Percentiles rank a stretch among this genome's conserved stretches.
phyloP scores from a whole-genome alignment of 2,888 invertebrate genomes.

The Lasius fuliginosus region DNA sequence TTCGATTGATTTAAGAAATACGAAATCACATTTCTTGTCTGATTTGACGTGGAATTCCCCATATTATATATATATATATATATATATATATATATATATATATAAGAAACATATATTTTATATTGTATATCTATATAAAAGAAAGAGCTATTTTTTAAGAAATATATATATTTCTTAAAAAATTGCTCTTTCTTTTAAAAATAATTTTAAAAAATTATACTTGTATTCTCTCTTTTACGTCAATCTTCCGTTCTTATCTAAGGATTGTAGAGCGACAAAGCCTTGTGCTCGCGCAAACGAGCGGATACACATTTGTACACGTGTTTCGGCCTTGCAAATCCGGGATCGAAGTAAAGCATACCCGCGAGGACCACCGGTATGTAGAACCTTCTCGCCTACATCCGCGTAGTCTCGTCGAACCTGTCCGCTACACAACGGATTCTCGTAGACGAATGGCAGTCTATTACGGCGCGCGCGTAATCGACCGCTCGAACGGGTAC shows the following conservation, averaged over 20 bases:
- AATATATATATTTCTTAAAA: too few species aligned
- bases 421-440: slow-evolving; percentile 67
- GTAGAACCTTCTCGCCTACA: slow-evolving; percentile 63
- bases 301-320: slow-evolving; percentile 53
- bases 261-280: not conserved
- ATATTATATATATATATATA: too few species aligned
- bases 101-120: too few species aligned
- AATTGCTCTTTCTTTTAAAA: not conserved
- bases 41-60: too few species aligned
- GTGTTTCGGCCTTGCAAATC: slow-evolving; percentile 67
- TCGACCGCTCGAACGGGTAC: slow-evolving; percentile 65
- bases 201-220: not conserved
- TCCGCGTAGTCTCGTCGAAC: slow-evolving; percentile 62
- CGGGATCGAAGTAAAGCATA: slow-evolving; percentile 55
- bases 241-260: not conserved
- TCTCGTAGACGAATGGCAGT: slow-evolving; percentile 64
- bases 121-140: too few species aligned
- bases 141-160: too few species aligned
- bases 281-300: slow-evolving; percentile 14
- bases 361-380: slow-evolving; percentile 18
- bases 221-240: not conserved
- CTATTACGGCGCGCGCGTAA: slow-evolving; percentile 70
- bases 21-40: too few species aligned
- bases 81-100: too few species aligned
- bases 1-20: too few species aligned